Evolutionary conservation across 1,140 invertebrate species (phyloP).

Genomic region (Drosophila subpulchrella): DNA sequence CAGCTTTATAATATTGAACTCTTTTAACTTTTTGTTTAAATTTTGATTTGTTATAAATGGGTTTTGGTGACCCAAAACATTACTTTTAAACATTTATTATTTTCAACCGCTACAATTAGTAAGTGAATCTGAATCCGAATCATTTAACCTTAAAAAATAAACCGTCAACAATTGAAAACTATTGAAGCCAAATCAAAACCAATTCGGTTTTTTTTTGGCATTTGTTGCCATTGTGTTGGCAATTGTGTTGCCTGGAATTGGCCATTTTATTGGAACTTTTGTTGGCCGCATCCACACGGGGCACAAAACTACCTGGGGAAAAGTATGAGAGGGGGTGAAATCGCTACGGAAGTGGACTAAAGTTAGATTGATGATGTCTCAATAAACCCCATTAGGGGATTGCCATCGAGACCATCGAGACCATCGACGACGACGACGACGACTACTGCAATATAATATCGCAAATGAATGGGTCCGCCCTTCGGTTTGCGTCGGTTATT

Average conservation of each 20-base stretch:
- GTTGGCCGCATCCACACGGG: slow-evolving; percentile 34
- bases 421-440: background rate
- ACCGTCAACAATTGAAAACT: slow-evolving; percentile 2
- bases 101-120: too few species aligned
- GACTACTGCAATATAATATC: slow-evolving; percentile 62
- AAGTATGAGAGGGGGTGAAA: background rate
- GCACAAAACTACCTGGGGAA: slow-evolving; percentile 19
- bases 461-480: slow-evolving; percentile 56
- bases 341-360: slow-evolving; percentile 34
- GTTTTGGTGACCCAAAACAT: too few species aligned
- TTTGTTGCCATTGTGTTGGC: slow-evolving; percentile 21
- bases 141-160: background rate
- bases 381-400: slow-evolving; percentile 49
- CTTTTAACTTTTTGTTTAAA: too few species aligned
- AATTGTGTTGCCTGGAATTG: slow-evolving; percentile 32
- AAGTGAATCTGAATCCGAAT: too few species aligned
- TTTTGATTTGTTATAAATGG: too few species aligned
- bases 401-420: slow-evolving; percentile 39
- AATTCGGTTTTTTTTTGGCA: slow-evolving; percentile 29
- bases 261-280: slow-evolving; percentile 30
- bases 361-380: slow-evolving; percentile 53
- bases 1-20: too few species aligned
- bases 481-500: background rate
- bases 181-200: slow-evolving; percentile 38
- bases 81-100: too few species aligned